Percentiles rank a stretch among this genome's conserved stretches.
phyloP scores from a whole-genome alignment of 2,113 vertebrate genomes.

The Pluvialis apricaria region DNA sequence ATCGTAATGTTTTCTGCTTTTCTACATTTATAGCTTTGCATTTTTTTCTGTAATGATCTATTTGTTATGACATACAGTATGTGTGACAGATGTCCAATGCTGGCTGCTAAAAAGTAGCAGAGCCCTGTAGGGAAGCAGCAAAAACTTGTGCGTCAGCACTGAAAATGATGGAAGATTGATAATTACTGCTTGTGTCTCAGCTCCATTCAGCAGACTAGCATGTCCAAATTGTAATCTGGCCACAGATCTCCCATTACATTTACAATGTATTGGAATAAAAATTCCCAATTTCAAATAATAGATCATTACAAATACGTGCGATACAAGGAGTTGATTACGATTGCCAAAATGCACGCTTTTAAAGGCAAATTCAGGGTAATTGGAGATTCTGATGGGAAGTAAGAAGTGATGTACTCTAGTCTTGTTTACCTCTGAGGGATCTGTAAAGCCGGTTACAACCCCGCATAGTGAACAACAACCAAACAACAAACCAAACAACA shows the following conservation, averaged over 20 bases:
- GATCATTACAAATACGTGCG: neutral
- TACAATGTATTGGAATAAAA: neutral
- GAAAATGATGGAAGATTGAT: conserved; percentile 31
- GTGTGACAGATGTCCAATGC: conserved; percentile 72
- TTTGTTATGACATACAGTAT: conserved; percentile 71
- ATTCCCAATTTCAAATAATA: neutral
- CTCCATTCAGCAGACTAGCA: neutral
- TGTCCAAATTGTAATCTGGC: neutral
- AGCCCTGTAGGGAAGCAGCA: conserved; percentile 54
- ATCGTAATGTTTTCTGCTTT: conserved; percentile 28
- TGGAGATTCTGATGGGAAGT: conserved; percentile 11
- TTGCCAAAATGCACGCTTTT: neutral
- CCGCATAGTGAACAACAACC: neutral
- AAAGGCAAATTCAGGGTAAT: neutral
- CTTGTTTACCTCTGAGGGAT: neutral
- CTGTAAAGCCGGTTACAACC: neutral
- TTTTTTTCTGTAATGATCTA: conserved; percentile 57
- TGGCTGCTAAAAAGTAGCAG: conserved; percentile 63
- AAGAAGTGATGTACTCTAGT: neutral
- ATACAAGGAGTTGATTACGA: neutral
- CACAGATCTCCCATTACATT: neutral
- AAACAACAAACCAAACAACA: neutral
- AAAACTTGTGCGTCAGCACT: conserved; percentile 43
- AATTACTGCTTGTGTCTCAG: neutral
- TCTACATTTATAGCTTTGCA: conserved; percentile 30